Percentiles rank a stretch among this genome's conserved stretches.
phyloP scores from a whole-genome alignment of 2,888 invertebrate genomes.

The Ferrisia virgata region DNA sequence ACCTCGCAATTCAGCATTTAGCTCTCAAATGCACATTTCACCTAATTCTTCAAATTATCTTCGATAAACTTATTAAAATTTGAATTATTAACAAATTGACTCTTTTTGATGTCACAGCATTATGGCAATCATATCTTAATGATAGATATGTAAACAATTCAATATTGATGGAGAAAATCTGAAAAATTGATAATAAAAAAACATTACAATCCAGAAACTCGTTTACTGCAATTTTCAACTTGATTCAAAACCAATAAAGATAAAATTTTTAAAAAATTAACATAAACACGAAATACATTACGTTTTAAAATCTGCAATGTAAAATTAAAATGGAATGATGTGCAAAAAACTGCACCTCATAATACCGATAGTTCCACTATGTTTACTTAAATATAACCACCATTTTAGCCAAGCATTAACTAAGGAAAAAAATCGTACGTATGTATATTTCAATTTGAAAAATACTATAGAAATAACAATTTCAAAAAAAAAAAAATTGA shows the following conservation, averaged over 20 bases:
- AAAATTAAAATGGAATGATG: constrained; percentile 17
- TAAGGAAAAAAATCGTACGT: constrained; percentile 13
- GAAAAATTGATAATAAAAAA: background rate
- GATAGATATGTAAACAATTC: too few species aligned
- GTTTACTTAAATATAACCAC: constrained; percentile 13
- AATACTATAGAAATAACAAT: constrained; percentile 1
- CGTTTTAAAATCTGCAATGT: constrained; percentile 12
- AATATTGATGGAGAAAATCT: too few species aligned
- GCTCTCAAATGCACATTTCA: too few species aligned
- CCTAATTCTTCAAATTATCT: too few species aligned
- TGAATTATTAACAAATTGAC: too few species aligned
- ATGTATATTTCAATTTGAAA: background rate
- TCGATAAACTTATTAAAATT: too few species aligned
- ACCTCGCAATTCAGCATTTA: too few species aligned
- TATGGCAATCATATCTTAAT: too few species aligned
- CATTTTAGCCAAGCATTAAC: background rate
- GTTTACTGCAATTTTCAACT: constrained; percentile 1
- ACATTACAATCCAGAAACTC: background rate
- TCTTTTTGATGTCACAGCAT: too few species aligned
- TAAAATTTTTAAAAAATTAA: background rate
- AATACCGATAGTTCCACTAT: background rate
- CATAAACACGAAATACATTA: background rate
- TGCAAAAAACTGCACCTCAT: background rate
- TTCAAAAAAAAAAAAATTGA: background rate
- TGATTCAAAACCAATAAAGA: constrained; percentile 15